Percentiles rank a stretch among this genome's conserved stretches.
Conservation (phyloP, 2,888 invertebrate species). For the Tigriopus californicus region DNA sequence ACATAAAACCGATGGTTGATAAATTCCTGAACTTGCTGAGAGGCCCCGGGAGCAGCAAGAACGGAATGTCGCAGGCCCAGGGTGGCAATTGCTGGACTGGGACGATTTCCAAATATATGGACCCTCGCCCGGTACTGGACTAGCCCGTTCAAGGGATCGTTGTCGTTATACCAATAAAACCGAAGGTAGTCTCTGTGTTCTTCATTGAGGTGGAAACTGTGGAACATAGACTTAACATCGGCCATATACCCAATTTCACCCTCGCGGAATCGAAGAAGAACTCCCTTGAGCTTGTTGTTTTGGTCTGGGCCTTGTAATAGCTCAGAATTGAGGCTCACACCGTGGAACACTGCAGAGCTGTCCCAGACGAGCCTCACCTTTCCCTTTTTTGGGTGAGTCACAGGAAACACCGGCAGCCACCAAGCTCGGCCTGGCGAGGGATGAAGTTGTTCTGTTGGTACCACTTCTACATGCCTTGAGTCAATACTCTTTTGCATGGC, state of each 20-base stretch:
- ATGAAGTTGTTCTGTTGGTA: too few relatives aligned
- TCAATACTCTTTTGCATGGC: too few relatives aligned
- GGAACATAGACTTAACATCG: background rate
- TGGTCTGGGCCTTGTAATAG: background rate
- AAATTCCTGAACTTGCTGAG: background rate
- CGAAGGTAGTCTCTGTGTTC: background rate
- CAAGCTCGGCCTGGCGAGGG: background rate
- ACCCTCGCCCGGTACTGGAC: background rate
- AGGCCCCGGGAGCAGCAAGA: background rate
- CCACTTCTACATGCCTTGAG: too few relatives aligned
- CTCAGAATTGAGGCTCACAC: background rate
- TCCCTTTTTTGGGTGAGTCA: constrained; percentile 5
- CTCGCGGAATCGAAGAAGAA: background rate
- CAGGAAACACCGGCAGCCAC: constrained; percentile 1
- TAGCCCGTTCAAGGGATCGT: background rate
- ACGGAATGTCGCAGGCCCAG: background rate
- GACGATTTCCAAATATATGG: background rate
- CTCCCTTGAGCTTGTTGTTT: background rate
- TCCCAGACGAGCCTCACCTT: background rate
- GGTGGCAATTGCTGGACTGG: background rate
- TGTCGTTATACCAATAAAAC: background rate
- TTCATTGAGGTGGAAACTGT: background rate
- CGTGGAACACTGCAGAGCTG: background rate
- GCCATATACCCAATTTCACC: background rate
- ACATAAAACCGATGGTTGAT: background rate